Evolutionary conservation across 2,797 vertebrate species (phyloP).

Genomic region (Oreonectes daqikongensis): DNA sequence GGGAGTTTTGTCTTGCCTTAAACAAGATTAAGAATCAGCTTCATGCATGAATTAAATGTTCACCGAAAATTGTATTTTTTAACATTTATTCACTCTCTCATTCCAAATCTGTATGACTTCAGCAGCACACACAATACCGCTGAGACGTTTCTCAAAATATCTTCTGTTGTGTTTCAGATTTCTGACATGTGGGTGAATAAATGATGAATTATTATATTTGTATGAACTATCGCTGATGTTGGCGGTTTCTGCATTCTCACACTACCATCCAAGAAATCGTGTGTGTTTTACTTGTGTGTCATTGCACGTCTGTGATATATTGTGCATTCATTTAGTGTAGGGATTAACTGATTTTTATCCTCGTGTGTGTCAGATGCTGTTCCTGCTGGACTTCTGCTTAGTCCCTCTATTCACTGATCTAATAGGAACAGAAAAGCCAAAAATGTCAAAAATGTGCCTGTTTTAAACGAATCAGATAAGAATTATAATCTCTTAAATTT

Average conservation of each 20-base stretch:
- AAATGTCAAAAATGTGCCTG: neutral
- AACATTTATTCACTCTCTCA: no score
- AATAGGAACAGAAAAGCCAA: neutral
- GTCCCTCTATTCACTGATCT: neutral
- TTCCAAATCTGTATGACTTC: neutral
- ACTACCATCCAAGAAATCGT: no score
- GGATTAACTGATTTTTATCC: neutral
- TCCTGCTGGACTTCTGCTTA: neutral
- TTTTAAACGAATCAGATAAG: neutral
- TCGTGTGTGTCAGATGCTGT: neutral
- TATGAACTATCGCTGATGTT: no score
- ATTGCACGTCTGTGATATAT: conserved; percentile 56
- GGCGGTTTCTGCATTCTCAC: no score
- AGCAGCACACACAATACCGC: no score
- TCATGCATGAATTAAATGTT: neutral
- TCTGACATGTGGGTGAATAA: neutral
- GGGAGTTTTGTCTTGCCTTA: neutral
- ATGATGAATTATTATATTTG: no score
- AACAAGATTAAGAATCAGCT: neutral
- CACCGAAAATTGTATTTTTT: neutral
- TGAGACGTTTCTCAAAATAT: no score
- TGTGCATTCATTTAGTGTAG: conserved; percentile 46
- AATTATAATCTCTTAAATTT: neutral
- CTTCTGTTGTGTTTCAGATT: no score
- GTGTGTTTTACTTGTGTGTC: no score